Percentiles rank a stretch among this genome's conserved stretches.
Evolutionary conservation across 1,140 invertebrate species (phyloP).

Genomic region (Sycophaga agraensis): DNA sequence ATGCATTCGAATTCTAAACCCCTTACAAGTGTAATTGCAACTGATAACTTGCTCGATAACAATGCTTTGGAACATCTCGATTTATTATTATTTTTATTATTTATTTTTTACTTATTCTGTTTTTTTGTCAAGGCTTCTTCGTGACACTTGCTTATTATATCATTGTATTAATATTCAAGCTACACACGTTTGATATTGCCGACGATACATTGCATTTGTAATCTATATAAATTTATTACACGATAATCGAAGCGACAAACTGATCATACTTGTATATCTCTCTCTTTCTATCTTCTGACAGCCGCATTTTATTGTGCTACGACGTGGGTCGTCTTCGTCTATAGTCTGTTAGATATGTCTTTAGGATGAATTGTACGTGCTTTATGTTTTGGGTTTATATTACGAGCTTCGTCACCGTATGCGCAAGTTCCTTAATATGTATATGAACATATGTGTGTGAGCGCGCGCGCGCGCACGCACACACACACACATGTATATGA

Average conservation of each 20-base stretch:
- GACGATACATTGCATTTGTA: conserved; percentile 23
- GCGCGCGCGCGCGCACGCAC: too few species aligned
- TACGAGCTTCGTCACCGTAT: conserved; percentile 16
- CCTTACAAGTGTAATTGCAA: conserved; percentile 9
- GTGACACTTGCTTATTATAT: neutral
- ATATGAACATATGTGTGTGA: too few species aligned
- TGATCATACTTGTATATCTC: neutral
- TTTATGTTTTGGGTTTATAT: neutral
- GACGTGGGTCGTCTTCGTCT: conserved; percentile 10
- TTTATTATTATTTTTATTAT: neutral
- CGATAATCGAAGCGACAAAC: conserved; percentile 14
- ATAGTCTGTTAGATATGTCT: conserved; percentile 21
- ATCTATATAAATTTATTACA: conserved; percentile 22
- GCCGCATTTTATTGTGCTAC: conserved; percentile 10
- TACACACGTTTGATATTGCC: conserved; percentile 22
- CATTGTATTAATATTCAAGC: conserved; percentile 14
- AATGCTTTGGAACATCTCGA: neutral
- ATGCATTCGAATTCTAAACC: conserved; percentile 19
- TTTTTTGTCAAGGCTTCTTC: conserved; percentile 16
- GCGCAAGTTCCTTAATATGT: conserved; percentile 8
- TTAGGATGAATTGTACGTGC: conserved; percentile 8
- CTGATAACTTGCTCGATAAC: neutral
- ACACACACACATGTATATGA: too few species aligned
- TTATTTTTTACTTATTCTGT: neutral
- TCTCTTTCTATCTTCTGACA: neutral